Evolutionary conservation across 2,797 vertebrate genomes (phyloP), one percentile per base, ranked within the genome.

Genomic region (Novumbra hubbsi): DNA sequence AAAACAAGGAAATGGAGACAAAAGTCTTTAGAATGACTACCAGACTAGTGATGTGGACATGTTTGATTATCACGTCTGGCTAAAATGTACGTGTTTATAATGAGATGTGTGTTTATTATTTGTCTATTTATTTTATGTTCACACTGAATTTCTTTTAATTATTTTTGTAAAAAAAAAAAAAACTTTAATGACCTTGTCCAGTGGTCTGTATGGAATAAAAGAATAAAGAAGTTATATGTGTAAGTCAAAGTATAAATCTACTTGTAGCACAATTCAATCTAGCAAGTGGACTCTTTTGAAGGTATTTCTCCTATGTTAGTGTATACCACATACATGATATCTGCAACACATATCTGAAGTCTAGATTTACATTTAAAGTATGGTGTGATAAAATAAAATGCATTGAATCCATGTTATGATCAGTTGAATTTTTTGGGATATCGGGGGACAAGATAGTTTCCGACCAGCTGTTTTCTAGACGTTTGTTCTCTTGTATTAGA

Each of bases 51-150:
- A 0, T 65, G n/a, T 57, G 3, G 32, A 45, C 57, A 15, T 17
- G 41, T 68, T 21, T 57, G 27, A 24, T 68, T 68, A 27, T 27
- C 34, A 68, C 41, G 38, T 28, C 64, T 45, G 69, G 50, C 74
- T 49, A 16, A 24, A 24, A 49, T 49, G 2, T 8, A 16, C 17
- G 2, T 63, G 60, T 63, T 65, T n/a, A 62, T 19, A 55, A 28
- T 38, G 1, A 57, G 27, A 71, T 70, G 71, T 75, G 67, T 67
- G 32, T 75, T 80, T 78, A 85, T 67, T 52, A 67, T 70, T 77
- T 83, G 87, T 85, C 79, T 94, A 94, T 94, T 94, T 94, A 94
- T 94, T 93, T 90, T 76, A 72, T 82, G 85, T 89, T 87, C 88
- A 82, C 77, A 72, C 75, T 76, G 63, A 70, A 71, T 78, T 70